Conservation (phyloP, 2,888 invertebrate genomes). For the Plebejus argus region DNA sequence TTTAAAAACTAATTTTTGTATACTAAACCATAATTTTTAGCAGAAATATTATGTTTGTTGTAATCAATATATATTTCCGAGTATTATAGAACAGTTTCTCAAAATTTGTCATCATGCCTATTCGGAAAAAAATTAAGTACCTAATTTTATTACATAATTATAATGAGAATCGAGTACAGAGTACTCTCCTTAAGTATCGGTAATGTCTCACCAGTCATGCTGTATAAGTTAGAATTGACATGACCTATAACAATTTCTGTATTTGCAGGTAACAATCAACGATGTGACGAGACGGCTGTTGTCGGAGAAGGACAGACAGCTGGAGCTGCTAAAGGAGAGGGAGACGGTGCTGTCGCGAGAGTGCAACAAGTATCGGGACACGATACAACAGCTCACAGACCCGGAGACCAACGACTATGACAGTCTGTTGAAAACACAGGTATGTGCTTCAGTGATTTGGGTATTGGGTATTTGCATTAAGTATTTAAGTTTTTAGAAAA, state of each 20-base stretch:
- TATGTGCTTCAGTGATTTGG: conserved; percentile 44
- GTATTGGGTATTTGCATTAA: too few species aligned
- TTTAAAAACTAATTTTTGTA: too few species aligned
- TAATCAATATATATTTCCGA: too few species aligned
- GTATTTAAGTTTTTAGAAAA: background rate
- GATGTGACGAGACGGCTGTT: conserved; percentile 84
- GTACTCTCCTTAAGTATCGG: too few species aligned
- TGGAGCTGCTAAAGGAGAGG: conserved; percentile 83
- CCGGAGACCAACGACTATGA: conserved; percentile 81
- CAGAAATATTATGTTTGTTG: too few species aligned
- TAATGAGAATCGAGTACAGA: too few species aligned
- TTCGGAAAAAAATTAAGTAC: too few species aligned
- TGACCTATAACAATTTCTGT: background rate
- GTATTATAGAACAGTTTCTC: too few species aligned
- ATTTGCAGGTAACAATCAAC: conserved; percentile 73
- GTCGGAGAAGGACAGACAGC: conserved; percentile 86
- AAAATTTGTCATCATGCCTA: too few species aligned
- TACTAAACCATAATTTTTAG: too few species aligned
- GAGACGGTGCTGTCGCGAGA: conserved; percentile 83
- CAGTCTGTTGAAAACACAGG: conserved; percentile 69
- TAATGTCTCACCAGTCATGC: too few species aligned
- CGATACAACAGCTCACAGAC: conserved; percentile 85
- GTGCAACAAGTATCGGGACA: conserved; percentile 84
- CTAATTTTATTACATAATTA: too few species aligned
- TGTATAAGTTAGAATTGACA: background rate